Percentiles rank a stretch among this genome's conserved stretches.
These are phyloP conservation scores for Trinectes maculatus DNA, from an alignment of 2,113 vertebrate species.

Conservation along the genomic window DNA sequence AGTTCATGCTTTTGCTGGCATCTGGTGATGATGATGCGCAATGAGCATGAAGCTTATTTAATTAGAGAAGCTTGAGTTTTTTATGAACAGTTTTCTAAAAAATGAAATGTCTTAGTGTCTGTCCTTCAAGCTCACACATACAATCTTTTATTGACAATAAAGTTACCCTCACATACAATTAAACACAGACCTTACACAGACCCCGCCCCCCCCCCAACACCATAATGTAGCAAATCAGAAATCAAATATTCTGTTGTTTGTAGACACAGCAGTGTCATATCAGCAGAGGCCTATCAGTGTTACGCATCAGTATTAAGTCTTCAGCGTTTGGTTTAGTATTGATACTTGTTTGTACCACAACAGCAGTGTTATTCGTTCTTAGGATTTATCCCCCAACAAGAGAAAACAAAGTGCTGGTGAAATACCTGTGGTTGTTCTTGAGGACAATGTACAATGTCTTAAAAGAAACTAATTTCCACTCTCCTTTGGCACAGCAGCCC, in stretches of 20 bases:
- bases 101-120: too few species aligned
- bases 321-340: too few species aligned
- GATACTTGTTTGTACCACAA: too few species aligned
- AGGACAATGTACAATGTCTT: constrained; percentile 68
- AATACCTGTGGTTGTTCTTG: constrained; percentile 75
- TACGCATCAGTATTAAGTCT: constrained; percentile 46
- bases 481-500: constrained; percentile 88
- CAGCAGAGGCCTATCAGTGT: constrained; percentile 51
- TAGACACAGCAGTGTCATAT: constrained; percentile 77
- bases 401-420: constrained; percentile 83
- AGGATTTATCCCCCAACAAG: too few species aligned
- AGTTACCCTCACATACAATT: constrained; percentile 71
- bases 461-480: constrained; percentile 78
- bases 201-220: constrained; percentile 10
- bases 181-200: constrained; percentile 22
- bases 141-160: constrained; percentile 86
- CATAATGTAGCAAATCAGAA: constrained; percentile 77
- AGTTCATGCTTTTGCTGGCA: background rate
- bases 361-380: too few species aligned
- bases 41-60: too few species aligned
- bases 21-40: background rate
- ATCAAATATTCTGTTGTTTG: constrained; percentile 72
- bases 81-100: too few species aligned
- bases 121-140: too few species aligned
- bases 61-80: too few species aligned